Base-by-base conservation (phyloP, 2,888 invertebrate genomes). In the Diadromus collaris region DNA sequence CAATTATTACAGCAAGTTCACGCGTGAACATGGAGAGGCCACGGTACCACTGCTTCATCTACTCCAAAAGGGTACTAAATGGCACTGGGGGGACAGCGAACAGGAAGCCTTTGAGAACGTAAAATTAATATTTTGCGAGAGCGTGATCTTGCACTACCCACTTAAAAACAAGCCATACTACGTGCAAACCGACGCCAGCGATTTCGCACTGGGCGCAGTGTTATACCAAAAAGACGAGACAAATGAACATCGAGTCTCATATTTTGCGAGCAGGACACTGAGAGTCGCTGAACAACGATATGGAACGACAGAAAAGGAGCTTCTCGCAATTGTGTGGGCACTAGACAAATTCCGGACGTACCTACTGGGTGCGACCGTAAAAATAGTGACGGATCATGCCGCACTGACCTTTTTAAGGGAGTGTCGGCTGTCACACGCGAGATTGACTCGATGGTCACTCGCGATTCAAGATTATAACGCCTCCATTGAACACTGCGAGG, bases 121-220 rank as follows among this genome's bases (percentile, higher is more conserved):
- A n/a, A 46, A 46, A 46, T 13, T n/a, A 46, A 9, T 16, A 46
- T 46, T 46, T n/a, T 46, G 46, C 46, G 46, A 46, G n/a, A 46
- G 46, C 46, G 19, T 46, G 19, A 46, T 46, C 1, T 46, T 46
- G n/a, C 46, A 46, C 4, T 46, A 46, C n/a, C 46, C 46, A 0
- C 46, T 46, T 1, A 46, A 19, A 46, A 16, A 19, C n/a, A 46
- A 46, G n/a, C 46, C 46, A 2, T 46, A 16, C 19, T 46, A 16
- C 46, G 46, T 13, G n/a, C 46, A 46, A n/a, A 46, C 46, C 13
- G 46, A 46, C 46, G 46, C 46, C 0, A 46, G 46, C n/a, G 46
- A 46, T n/a, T 13, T 46, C 2, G 46, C 19, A 46, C 3, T 46
- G 6, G 46, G 46, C 6, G 46, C 46, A 2, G n/a, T 46, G 1